phyloP scores from a whole-genome alignment of 2,797 vertebrate genomes.

The Sus cebifrons region DNA sequence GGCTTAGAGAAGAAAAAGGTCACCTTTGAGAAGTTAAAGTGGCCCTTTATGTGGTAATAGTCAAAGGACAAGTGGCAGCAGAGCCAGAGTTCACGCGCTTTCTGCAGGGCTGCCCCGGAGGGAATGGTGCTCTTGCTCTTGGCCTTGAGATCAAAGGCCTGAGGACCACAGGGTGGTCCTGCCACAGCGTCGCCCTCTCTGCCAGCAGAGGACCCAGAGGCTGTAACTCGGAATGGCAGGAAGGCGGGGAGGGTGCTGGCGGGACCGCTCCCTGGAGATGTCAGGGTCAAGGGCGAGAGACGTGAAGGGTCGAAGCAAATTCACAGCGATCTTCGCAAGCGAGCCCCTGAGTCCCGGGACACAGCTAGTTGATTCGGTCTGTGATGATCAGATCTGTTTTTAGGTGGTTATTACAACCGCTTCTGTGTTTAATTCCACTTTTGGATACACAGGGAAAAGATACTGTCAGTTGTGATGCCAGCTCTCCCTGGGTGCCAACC shows the following conservation, averaged over 20 bases:
- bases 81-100: background rate
- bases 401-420: background rate
- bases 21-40: background rate
- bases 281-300: background rate
- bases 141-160: background rate
- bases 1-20: background rate
- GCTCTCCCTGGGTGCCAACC: background rate
- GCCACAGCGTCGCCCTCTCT: background rate
- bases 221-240: background rate
- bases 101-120: background rate
- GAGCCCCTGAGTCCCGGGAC: background rate
- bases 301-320: background rate
- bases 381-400: conserved; percentile 8
- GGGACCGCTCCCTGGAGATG: background rate
- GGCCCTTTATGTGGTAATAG: background rate
- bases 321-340: background rate
- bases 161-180: background rate
- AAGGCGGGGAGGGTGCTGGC: background rate
- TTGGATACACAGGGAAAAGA: background rate
- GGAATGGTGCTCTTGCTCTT: background rate
- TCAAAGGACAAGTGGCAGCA: background rate
- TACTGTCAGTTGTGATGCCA: background rate
- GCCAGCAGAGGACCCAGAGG: background rate
- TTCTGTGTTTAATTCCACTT: conserved; percentile 61
- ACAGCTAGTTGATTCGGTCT: background rate